Base-by-base conservation (phyloP, 2,113 vertebrate species). In the Zapus hudsonius region DNA sequence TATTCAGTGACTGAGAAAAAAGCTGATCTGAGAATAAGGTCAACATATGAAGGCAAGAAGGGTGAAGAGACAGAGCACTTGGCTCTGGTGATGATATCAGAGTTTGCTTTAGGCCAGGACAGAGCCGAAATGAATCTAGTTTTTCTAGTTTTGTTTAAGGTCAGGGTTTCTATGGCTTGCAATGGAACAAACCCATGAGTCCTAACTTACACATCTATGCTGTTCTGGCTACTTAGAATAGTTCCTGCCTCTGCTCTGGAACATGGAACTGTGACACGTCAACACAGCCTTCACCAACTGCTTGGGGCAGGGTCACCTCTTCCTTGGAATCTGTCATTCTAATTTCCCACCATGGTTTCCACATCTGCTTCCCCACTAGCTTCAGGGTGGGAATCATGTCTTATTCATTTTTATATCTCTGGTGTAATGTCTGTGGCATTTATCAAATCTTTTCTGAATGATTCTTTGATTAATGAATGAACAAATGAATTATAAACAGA, bases 401-500 rank as follows among this genome's bases (percentile, higher is more conserved):
- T 72, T 64, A 29, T 7, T 52, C 42, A 33, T 1, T 75, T 59
- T 84, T n/a, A 13, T 8, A 31, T 33, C 40, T 3, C 47, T 33
- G 31, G 55, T 7, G n/a, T 25, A 36, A 5, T 16, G 27, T 31
- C 47, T 75, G 70, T 79, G 64, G 52, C 57, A 78, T 33, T 69
- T 73, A 78, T 20, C 47, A 86, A 91, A 75, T 59, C n/a, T 69
- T 61, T 88, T 63, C 47, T 52, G 4, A 87, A 52, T 86, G 79
- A 83, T 9, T 89, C 69, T 69, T 23, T 78, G 73, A 95, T 25
- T 40, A n/a, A 72, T 63, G 44, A 95, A 72, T 78, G 73, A 89
- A 92, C 19, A 31, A 93, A 80, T 89, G 73, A 96, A 67, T 84
- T 83, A 76, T 36, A 92, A 84, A 27, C 13, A 92, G 31, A 83